These are phyloP conservation scores for Amia ocellicauda DNA, from an alignment of 2,113 vertebrate genomes.

Conservation along the genomic window DNA sequence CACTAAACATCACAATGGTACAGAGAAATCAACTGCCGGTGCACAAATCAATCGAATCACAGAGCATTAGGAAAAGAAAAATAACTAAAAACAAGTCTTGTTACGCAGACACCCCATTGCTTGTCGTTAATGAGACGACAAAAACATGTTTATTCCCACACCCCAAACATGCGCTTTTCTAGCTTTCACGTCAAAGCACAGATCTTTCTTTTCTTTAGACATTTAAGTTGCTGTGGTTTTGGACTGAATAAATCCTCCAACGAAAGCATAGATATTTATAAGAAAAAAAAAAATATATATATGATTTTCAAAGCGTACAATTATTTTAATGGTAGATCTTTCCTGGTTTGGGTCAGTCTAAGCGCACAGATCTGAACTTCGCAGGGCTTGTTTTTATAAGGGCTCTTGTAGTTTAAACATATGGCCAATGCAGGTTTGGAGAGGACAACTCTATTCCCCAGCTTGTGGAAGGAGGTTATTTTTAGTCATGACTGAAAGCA, in stretches of 20 bases:
- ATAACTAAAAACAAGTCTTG: conserved; percentile 50
- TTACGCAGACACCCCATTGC: no score
- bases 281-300: conserved; percentile 43
- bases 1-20: no score
- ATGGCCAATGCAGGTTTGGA: conserved; percentile 23
- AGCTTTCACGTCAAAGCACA: no score
- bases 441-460: conserved; percentile 26
- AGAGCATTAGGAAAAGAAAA: conserved; percentile 31
- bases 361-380: conserved; percentile 38
- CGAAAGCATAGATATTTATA: conserved; percentile 28
- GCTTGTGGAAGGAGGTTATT: conserved; percentile 58
- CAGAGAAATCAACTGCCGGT: not conserved
- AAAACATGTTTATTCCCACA: no score
- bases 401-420: conserved; percentile 37
- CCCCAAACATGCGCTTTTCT: no score
- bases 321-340: conserved; percentile 63
- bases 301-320: conserved; percentile 59
- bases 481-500: conserved; percentile 56
- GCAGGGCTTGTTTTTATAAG: conserved; percentile 42
- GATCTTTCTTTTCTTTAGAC: conserved; percentile 31
- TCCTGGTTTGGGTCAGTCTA: conserved; percentile 35
- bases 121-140: no score
- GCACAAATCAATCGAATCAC: no score
- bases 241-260: conserved; percentile 38
- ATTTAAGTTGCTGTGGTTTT: conserved; percentile 47